Evolutionary conservation across 2,888 invertebrate genomes (phyloP), one percentile per base, ranked within the genome.

Genomic region (Cancer borealis): DNA sequence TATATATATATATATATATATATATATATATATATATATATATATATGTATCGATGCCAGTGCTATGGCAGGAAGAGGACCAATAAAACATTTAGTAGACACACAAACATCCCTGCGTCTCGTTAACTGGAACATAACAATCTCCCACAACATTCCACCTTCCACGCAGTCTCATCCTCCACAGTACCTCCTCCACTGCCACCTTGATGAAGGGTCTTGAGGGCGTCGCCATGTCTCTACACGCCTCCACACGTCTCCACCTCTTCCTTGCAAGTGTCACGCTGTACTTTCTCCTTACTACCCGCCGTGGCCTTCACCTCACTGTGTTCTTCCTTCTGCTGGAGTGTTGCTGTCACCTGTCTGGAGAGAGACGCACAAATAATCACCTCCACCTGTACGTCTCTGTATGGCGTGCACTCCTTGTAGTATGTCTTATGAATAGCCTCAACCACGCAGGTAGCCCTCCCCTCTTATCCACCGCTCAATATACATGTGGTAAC

Each of bases 101-200:
- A 73, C 73, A 21, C 21, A 21, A 6, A 73, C 73, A 73, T 66
- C 21, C 3, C 17, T 3, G 26, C 26, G 26, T 73, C 26, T 26
- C 26, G 1, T 26, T n/a, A 73, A n/a, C 0, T 5, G 2, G 0
- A 73, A 1, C 8, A 1, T 10, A 26, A 5, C 26, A 73, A 10
- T 73, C 26, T 10, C 8, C 73, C 26, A 26, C 73, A 26, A 73
- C n/a, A 5, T n/a, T n/a, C n/a, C 73, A 73, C 73, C 26, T 21
- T 73, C 73, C 73, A n/a, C 73, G 26, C 26, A 73, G 73, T 26
- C 73, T 73, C 73, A 10, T 17, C 60, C 21, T 49, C 26, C 30
- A 39, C 60, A n/a, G 60, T 90, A 54, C 84, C 84, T 84, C 39
- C 84, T 84, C 84, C 39, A 84, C 84, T 4, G 84, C 84, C 84